Base-by-base conservation (phyloP, 2,113 vertebrate species). In the Pimephales promelas region DNA sequence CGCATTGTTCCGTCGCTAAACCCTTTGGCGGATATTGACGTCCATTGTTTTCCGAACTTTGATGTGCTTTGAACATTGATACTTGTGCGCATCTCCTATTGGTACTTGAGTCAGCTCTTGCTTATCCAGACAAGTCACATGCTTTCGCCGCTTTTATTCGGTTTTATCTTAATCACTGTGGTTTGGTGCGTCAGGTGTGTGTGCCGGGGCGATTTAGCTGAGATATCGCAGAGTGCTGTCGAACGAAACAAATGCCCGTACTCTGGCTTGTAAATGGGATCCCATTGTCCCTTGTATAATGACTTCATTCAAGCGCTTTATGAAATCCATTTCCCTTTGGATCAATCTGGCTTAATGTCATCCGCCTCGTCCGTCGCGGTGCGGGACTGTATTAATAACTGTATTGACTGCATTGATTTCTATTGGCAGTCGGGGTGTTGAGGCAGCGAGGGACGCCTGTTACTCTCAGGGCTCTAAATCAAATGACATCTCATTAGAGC, bases 261-360 rank as follows among this genome's bases (percentile, higher is more conserved):
- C 54, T 24, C 49, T 16, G 47, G 52, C 54, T 40, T 84, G 78
- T 78, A 82, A 70, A 82, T 70, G n/a, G 52, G 52, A 43, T 49
- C 56, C 74, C 47, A 52, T 85, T 68, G 75, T 83, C 73, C 74
- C 36, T 11, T 31, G 85, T 87, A 89, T 93, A 93, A 94, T 91
- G 90, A 92, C 90, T 87, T 89, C 90, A 90, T 93, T 90, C 91
- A 36, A 89, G 89, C 84, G 87, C 87, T 90, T 94, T 92, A 93
- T 94, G 90, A 93, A 93, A 92, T 94, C 95, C 90, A 90, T 96
- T 93, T 94, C 92, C 92, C 84, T 90, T 90, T 88, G 84, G 93
- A 95, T 97, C 95, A 95, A 92, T 97, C 90, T 92, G 90, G 86
- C 81, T 92, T 95, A 96, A 96, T 95, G 94, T 92, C 91, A 94